Percentiles rank a stretch among this genome's conserved stretches.
Evolutionary conservation across 2,113 vertebrate species (phyloP).

Genomic region (Gallinago undulata): DNA sequence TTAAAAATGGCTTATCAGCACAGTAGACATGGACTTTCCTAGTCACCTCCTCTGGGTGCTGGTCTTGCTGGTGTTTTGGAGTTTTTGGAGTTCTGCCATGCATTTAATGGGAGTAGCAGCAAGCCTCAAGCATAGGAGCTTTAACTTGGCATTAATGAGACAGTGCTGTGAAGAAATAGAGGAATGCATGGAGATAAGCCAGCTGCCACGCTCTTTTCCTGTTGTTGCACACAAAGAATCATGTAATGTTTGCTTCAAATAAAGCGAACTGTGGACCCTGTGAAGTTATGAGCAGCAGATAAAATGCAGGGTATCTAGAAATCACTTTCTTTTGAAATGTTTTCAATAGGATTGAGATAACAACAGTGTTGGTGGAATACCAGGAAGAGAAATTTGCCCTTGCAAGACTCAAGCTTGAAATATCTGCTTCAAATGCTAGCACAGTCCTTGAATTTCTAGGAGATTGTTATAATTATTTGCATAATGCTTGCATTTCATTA

Average conservation of each 20-base stretch:
- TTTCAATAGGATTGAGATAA: not conserved
- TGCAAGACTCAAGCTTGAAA: not conserved
- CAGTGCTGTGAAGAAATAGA: constrained; percentile 23
- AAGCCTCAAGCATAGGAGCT: not conserved
- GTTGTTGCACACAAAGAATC: not conserved
- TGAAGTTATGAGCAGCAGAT: not conserved
- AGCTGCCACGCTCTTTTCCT: not conserved
- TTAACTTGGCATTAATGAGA: not conserved
- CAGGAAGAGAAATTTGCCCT: not conserved
- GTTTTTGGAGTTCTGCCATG: not conserved
- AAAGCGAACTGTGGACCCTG: not conserved
- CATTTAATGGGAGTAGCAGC: not conserved
- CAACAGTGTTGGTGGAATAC: not conserved
- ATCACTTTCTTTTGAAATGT: not conserved
- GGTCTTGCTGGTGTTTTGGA: not conserved
- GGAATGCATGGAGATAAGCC: not conserved
- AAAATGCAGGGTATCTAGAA: not conserved
- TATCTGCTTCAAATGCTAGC: not conserved
- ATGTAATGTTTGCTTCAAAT: not conserved
- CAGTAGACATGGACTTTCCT: not conserved
- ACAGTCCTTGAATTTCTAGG: not conserved
- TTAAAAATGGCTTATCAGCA: not conserved
- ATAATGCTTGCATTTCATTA: not conserved
- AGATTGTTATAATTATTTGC: not conserved
- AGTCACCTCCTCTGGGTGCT: not conserved